Conservation (phyloP, 1,140 invertebrate genomes). For the Arion vulgaris region DNA sequence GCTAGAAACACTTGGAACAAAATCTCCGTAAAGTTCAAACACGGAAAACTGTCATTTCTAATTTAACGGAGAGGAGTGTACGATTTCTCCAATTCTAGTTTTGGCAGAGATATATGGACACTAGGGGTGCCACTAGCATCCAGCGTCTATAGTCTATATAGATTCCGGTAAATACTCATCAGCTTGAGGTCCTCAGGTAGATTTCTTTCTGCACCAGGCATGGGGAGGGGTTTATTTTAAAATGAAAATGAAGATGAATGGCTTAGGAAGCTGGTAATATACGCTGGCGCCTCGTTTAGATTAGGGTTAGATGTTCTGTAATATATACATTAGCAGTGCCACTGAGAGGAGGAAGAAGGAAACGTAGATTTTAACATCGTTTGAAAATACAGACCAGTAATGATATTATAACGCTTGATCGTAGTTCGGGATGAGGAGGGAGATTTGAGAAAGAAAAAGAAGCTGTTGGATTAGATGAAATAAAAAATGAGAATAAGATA, state of each 20-base stretch:
- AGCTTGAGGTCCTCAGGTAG: neutral
- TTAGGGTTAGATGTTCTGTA: constrained; percentile 4
- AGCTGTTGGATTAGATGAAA: too few species aligned
- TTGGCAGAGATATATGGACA: too few species aligned
- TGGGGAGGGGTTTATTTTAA: neutral
- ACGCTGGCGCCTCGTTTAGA: neutral
- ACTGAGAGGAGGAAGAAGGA: neutral
- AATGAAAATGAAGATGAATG: constrained; percentile 6
- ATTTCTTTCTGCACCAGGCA: neutral
- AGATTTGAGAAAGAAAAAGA: neutral
- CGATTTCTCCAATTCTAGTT: neutral
- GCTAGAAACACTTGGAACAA: too few species aligned
- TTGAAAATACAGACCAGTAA: neutral
- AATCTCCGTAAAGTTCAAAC: neutral
- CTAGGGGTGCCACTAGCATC: too few species aligned
- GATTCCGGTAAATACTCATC: too few species aligned
- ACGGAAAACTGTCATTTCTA: neutral
- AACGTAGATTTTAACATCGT: neutral
- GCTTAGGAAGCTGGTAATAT: neutral
- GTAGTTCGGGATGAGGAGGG: neutral
- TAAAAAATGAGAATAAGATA: too few species aligned
- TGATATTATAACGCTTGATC: neutral
- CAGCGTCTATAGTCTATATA: too few species aligned
- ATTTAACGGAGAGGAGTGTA: neutral
- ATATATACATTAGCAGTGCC: neutral